Conservation (phyloP, 2,888 invertebrate genomes). For the Scrobipalpa costella region DNA sequence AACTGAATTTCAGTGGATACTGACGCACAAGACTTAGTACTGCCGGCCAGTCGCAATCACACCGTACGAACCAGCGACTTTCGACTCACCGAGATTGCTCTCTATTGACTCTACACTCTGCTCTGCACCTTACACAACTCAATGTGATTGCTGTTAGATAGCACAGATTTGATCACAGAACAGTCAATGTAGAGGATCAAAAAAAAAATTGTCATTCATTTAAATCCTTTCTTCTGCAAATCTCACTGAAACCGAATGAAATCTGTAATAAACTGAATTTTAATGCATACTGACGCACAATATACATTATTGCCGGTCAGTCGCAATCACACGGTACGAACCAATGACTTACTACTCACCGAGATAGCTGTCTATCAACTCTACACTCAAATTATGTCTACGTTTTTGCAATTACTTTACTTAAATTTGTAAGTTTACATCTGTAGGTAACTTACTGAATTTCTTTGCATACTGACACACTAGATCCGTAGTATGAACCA, state of each 20-base stretch:
- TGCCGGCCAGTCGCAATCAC: background rate
- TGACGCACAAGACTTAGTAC: background rate
- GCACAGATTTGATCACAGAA: conserved; percentile 6
- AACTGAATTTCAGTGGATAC: background rate
- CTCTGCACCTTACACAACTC: conserved; percentile 19
- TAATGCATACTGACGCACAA: background rate
- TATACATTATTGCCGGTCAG: background rate
- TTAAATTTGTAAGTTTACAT: background rate
- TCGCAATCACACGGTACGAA: background rate
- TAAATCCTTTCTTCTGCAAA: too few relatives aligned
- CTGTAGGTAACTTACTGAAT: background rate
- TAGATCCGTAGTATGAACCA: conserved; percentile 31
- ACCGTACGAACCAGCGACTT: conserved; percentile 45
- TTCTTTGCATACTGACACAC: background rate
- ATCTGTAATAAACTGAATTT: background rate
- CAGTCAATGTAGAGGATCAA: too few relatives aligned
- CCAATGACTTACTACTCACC: conserved; percentile 60
- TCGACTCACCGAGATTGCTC: conserved; percentile 65
- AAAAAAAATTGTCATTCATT: too few relatives aligned
- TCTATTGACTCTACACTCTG: conserved; percentile 30
- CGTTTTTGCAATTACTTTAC: too few relatives aligned
- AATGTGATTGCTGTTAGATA: conserved; percentile 17
- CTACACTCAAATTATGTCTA: too few relatives aligned
- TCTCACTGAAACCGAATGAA: too few relatives aligned
- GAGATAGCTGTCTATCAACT: conserved; percentile 55